phyloP scores from a whole-genome alignment of 35 echinoderm and acorn worm species.

The Diadema setosum region DNA sequence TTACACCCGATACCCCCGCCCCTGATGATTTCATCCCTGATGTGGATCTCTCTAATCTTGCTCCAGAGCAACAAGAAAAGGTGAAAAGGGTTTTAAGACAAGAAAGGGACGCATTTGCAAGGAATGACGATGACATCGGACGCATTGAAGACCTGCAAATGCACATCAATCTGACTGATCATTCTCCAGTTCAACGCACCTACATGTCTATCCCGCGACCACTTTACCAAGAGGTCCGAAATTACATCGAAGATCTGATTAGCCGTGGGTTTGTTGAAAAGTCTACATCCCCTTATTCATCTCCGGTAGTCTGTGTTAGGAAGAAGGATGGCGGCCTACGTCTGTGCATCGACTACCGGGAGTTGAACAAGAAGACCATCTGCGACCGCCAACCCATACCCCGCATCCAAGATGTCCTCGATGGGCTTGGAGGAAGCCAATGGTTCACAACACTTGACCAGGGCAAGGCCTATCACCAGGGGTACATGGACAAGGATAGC shows the following conservation, averaged over 20 bases:
- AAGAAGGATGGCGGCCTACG: constrained; percentile 39
- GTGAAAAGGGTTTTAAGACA: no score
- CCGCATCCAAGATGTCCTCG: constrained; percentile 53
- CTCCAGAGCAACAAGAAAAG: no score
- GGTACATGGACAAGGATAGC: no score
- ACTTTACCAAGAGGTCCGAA: constrained; percentile 59
- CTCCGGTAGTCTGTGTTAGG: constrained; percentile 57
- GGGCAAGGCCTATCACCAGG: no score
- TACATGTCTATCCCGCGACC: constrained; percentile 54
- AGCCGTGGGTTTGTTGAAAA: constrained; percentile 33
- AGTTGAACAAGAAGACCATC: constrained; percentile 48
- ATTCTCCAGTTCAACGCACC: constrained; percentile 47
- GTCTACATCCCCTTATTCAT: constrained; percentile 54
- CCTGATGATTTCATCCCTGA: no score
- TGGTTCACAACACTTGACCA: no score
- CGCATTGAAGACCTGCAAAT: constrained; percentile 26
- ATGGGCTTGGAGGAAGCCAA: constrained; percentile 72
- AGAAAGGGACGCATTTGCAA: constrained; percentile 4
- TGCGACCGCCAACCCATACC: constrained; percentile 61
- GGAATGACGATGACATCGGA: constrained; percentile 26
- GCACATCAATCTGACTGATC: constrained; percentile 36
- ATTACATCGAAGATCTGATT: constrained; percentile 43
- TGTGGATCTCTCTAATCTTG: no score
- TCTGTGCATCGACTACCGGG: constrained; percentile 45
- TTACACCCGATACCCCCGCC: no score